Conservation (phyloP, 2,113 vertebrate genomes). For the Cacatua alba region DNA sequence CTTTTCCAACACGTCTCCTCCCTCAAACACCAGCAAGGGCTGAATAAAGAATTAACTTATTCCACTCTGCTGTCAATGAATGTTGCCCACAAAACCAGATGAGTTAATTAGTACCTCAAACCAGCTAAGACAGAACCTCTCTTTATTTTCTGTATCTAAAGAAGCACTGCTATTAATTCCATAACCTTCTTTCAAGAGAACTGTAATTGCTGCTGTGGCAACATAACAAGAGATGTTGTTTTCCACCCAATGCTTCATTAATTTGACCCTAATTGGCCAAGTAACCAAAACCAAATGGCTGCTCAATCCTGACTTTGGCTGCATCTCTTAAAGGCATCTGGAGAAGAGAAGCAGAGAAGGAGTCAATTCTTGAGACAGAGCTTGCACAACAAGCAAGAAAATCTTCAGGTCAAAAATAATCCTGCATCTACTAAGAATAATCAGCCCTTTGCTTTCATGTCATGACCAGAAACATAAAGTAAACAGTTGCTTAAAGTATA, state of each 20-base stretch:
- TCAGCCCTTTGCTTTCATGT: not conserved
- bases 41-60: not conserved
- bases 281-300: conserved; percentile 27
- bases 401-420: not conserved
- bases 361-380: not conserved
- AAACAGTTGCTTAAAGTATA: not conserved
- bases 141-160: not conserved
- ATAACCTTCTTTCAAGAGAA: not conserved
- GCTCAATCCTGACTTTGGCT: not conserved
- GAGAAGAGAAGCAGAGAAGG: not conserved
- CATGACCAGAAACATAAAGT: not conserved
- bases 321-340: not conserved
- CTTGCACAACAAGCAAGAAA: not conserved
- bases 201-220: conserved; percentile 43
- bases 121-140: not conserved
- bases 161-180: not conserved
- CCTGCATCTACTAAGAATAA: not conserved
- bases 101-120: not conserved
- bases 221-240: not conserved
- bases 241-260: conserved; percentile 33
- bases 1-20: not conserved
- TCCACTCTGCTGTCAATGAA: not conserved
- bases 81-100: not conserved
- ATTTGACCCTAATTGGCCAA: conserved; percentile 30
- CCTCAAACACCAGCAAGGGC: not conserved